These are phyloP conservation scores for Cryptocephalus primarius DNA, from an alignment of 2,888 invertebrate species.

Conservation along the genomic window DNA sequence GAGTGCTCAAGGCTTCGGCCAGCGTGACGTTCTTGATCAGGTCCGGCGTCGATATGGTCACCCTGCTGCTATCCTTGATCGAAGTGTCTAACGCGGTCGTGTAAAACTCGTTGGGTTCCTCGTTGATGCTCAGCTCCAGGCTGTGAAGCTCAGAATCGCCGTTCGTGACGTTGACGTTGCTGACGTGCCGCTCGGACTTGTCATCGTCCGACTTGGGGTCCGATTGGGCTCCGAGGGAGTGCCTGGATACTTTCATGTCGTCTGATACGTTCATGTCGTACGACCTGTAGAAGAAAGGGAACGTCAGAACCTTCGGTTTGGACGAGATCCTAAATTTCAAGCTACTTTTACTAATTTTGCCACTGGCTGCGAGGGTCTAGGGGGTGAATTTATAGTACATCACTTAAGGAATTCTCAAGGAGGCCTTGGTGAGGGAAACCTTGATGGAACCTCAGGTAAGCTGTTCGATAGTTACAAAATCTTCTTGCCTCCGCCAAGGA, in stretches of 20 bases:
- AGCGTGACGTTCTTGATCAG: slow-evolving; percentile 35
- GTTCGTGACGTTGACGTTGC: slow-evolving; percentile 22
- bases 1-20: slow-evolving; percentile 28
- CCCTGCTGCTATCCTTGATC: slow-evolving; percentile 11
- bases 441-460: too few relatives aligned
- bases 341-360: too few relatives aligned
- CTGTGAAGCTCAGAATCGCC: slow-evolving; percentile 24
- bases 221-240: slow-evolving; percentile 48
- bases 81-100: slow-evolving; percentile 42
- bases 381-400: too few relatives aligned
- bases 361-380: too few relatives aligned
- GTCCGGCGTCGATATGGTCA: slow-evolving; percentile 36
- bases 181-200: slow-evolving; percentile 21
- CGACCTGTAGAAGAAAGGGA: slow-evolving; percentile 8
- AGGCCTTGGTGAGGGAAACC: too few relatives aligned
- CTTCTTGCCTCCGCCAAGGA: too few relatives aligned
- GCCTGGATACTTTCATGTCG: slow-evolving; percentile 52
- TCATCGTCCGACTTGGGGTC: slow-evolving; percentile 17
- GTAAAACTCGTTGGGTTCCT: slow-evolving; percentile 30
- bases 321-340: too few relatives aligned
- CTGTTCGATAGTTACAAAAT: too few relatives aligned
- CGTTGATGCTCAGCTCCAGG: slow-evolving; percentile 19
- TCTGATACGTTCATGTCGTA: slow-evolving; percentile 53
- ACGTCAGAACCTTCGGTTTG: too few relatives aligned
- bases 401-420: too few relatives aligned